Evolutionary conservation across 2,113 vertebrate genomes (phyloP).

Genomic region (Sus scrofa): T2T-Sscrofa CM000824.6:203106001-203106500

Average conservation of each 20-base stretch:
- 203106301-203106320: not conserved
- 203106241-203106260: not conserved
- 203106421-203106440: not conserved
- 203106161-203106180: no score
- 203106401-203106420: not conserved
- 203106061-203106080: no score
- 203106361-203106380: not conserved
- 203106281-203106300: not conserved
- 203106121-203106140: no score
- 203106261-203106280: not conserved
- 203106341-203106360: conserved; percentile 12
- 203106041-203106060: no score
- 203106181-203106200: not conserved
- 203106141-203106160: no score
- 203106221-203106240: not conserved
- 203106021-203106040: no score
- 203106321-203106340: not conserved
- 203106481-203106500: not conserved
- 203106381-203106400: not conserved
- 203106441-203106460: not conserved
- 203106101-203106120: no score
- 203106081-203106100: no score
- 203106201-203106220: not conserved
- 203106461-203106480: not conserved
- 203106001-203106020: no score